Conservation (phyloP, 2,113 vertebrate species). For the Phycodurus eques region DNA sequence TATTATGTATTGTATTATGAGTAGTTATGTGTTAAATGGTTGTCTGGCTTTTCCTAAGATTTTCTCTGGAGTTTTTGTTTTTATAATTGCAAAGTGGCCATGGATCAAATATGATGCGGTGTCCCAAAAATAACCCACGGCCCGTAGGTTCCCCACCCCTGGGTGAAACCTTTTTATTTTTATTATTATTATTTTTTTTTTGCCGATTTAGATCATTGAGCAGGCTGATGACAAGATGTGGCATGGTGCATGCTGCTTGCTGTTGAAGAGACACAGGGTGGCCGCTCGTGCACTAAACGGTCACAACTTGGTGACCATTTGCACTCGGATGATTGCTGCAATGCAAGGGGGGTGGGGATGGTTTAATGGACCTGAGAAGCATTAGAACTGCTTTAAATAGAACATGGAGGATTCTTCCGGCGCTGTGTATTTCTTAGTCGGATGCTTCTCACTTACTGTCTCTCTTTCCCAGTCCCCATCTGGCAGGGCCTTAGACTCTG, state of each 20-base stretch:
- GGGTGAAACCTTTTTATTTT: neutral
- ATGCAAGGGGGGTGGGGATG: constrained; percentile 23
- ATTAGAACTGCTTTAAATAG: constrained; percentile 3
- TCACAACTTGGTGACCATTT: constrained; percentile 38
- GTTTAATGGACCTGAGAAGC: constrained; percentile 26
- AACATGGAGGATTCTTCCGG: constrained; percentile 18
- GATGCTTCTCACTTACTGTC: constrained; percentile 90
- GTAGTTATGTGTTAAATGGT: neutral
- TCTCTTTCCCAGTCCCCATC: constrained; percentile 88
- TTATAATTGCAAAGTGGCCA: neutral
- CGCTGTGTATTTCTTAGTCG: constrained; percentile 35
- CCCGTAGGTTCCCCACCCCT: no score
- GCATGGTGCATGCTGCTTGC: constrained; percentile 23
- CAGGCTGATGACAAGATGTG: constrained; percentile 10
- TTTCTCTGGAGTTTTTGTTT: neutral
- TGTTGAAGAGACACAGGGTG: constrained; percentile 43
- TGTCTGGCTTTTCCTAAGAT: neutral
- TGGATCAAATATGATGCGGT: no score
- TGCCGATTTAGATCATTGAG: neutral
- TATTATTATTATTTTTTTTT: neutral
- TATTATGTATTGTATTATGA: no score
- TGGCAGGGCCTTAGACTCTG: constrained; percentile 85
- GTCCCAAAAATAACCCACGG: no score
- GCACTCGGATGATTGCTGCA: constrained; percentile 42
- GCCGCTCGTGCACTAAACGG: constrained; percentile 46